These are phyloP conservation scores for Ladona fulva DNA, from an alignment of 1,140 invertebrate species.

Conservation along the genomic window DNA sequence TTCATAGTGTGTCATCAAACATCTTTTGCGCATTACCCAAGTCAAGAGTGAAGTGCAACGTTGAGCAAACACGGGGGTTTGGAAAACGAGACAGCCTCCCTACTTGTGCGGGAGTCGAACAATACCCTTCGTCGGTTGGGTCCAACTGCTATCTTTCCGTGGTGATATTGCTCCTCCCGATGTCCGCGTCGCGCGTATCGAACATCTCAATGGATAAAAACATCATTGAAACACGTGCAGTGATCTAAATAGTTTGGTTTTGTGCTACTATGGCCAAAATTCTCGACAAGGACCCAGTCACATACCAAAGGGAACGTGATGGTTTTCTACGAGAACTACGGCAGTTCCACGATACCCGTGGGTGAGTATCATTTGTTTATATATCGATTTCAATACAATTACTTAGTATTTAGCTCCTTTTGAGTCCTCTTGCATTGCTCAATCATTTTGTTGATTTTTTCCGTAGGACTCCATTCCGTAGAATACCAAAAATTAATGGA, in stretches of 20 bases:
- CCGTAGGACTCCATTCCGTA: slow-evolving; percentile 65
- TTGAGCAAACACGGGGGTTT: slow-evolving; percentile 26
- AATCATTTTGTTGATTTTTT: slow-evolving; percentile 27
- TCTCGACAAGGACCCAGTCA: slow-evolving; percentile 60
- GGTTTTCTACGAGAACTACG: slow-evolving; percentile 68
- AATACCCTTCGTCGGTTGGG: slow-evolving; percentile 30
- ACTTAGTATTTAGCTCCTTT: neutral
- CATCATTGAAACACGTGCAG: slow-evolving; percentile 25
- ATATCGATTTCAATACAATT: neutral
- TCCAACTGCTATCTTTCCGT: slow-evolving; percentile 28
- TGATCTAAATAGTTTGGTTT: slow-evolving; percentile 25
- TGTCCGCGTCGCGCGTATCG: slow-evolving; percentile 28
- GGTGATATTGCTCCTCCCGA: slow-evolving; percentile 27
- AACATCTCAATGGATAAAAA: slow-evolving; percentile 27
- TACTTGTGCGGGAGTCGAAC: slow-evolving; percentile 30
- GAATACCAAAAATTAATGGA: slow-evolving; percentile 72
- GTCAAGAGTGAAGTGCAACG: slow-evolving; percentile 19
- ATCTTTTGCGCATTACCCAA: slow-evolving; percentile 23
- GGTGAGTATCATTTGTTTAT: slow-evolving; percentile 47
- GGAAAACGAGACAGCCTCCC: slow-evolving; percentile 27
- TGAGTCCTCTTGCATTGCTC: neutral
- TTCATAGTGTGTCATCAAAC: neutral
- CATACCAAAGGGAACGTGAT: slow-evolving; percentile 58
- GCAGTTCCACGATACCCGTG: slow-evolving; percentile 73
- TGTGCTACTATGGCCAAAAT: slow-evolving; percentile 50